Base-by-base conservation (phyloP, 2,797 vertebrate genomes). In the Benthosema pterotum region DNA sequence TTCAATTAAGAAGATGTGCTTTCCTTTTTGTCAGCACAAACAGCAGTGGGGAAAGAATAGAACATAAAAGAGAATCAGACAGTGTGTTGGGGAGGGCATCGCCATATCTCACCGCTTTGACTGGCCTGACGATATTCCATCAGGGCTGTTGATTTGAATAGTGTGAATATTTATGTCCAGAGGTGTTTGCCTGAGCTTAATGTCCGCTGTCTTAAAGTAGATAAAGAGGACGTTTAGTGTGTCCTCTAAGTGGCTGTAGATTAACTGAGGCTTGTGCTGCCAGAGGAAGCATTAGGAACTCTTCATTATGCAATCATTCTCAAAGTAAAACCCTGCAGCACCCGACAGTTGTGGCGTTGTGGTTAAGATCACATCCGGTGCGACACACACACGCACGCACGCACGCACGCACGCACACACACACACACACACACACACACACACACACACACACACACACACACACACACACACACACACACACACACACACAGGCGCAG, bases 161-260 rank as follows among this genome's bases (percentile, higher is more conserved):
- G 84, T 82, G 84, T 81, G 80, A 89, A 83, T 91, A 93, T 93
- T 92, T 92, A 91, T 91, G 91, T 91, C 71, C 78, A 72, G 72
- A 91, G 84, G 88, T 91, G 90, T 91, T 85, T 81, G 74, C 17
- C 60, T 65, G 46, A 57, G 84, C 65, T 90, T 92, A 92, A 92
- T 92, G 91, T 86, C 86, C 62, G 71, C 80, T 70, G 78, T 89
- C 74, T 83, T 80, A 87, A 77, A 83, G 79, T 79, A 77, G 81
- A 86, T 73, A 60, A 28, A 79, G 65, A 76, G 51, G 74, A 74
- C 78, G 60, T 73, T 88, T 85, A 89, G 65, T 74, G 83, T 82
- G 71, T 54, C 61, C 73, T 45, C 42, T 86, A 85, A 89, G 85
- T 86, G 83, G 75, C 65, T 69, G 28, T 79, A 69, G 78, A 83